Percentiles rank a stretch among this genome's conserved stretches.
phyloP scores from a whole-genome alignment of 2,113 vertebrate species.

The Brachionichthys hirsutus region DNA sequence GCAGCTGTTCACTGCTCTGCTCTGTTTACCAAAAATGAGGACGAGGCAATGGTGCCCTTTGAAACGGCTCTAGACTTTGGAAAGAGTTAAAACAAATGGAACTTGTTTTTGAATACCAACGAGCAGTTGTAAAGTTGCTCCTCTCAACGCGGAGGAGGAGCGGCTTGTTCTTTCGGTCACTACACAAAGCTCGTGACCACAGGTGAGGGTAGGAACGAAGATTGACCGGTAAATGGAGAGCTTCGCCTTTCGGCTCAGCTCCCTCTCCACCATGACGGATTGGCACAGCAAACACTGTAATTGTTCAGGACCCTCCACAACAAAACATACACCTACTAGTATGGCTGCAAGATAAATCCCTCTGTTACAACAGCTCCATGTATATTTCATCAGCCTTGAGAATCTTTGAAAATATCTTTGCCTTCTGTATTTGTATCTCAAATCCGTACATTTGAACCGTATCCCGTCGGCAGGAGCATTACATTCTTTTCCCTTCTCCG shows the following conservation, averaged over 20 bases:
- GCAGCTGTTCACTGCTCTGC: slow-evolving; percentile 38
- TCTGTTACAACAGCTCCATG: slow-evolving; percentile 15
- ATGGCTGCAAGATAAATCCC: slow-evolving; percentile 40
- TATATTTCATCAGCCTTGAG: slow-evolving; percentile 33
- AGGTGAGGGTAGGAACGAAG: no score
- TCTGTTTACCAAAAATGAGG: slow-evolving; percentile 30
- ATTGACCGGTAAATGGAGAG: no score
- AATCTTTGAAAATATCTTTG: slow-evolving; percentile 42
- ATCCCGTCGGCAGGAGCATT: slow-evolving; percentile 25
- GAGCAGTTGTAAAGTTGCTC: slow-evolving; percentile 27
- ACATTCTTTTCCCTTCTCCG: slow-evolving; percentile 18
- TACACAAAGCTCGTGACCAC: no score
- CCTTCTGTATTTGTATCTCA: slow-evolving; percentile 36
- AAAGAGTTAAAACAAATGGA: slow-evolving; percentile 23
- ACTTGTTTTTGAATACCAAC: slow-evolving; percentile 35
- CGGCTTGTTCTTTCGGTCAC: no score
- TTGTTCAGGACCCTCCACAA: slow-evolving; percentile 22
- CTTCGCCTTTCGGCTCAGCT: no score
- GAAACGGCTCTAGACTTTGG: slow-evolving; percentile 36
- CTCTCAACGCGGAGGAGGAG: no score
- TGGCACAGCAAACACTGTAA: no score
- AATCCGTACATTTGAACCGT: slow-evolving; percentile 45
- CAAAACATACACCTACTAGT: slow-evolving; percentile 20
- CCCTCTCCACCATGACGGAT: no score
- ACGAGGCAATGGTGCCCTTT: slow-evolving; percentile 35